phyloP scores from a whole-genome alignment of 2,113 vertebrate genomes.

The Sisor rabdophorus region DNA sequence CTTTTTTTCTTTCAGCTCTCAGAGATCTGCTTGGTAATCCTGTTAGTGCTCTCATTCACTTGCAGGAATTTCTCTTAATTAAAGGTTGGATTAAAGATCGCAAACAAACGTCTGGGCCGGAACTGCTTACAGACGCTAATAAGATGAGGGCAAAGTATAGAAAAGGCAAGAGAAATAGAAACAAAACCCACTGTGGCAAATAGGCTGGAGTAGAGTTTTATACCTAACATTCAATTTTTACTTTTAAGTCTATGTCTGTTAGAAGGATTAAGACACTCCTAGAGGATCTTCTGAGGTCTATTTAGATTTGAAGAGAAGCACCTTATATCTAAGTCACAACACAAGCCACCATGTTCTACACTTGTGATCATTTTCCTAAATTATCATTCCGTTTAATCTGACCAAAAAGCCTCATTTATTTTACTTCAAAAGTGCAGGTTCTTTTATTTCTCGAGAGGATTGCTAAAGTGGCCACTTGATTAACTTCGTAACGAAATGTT shows the following conservation, averaged over 20 bases:
- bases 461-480: too few relatives aligned
- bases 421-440: too few relatives aligned
- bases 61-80: conserved; percentile 54
- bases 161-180: neutral
- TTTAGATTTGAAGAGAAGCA: neutral
- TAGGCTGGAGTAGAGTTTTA: neutral
- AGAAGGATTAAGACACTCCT: neutral
- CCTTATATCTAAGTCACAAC: neutral
- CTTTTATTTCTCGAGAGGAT: too few relatives aligned
- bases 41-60: conserved; percentile 45
- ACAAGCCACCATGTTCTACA: neutral
- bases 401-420: too few relatives aligned
- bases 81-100: conserved; percentile 40
- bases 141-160: neutral
- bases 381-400: too few relatives aligned
- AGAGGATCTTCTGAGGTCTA: neutral
- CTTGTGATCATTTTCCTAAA: too few relatives aligned
- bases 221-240: neutral
- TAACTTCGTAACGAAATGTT: neutral
- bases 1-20: conserved; percentile 35
- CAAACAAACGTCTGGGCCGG: neutral
- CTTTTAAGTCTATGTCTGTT: neutral
- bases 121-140: neutral
- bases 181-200: neutral
- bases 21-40: conserved; percentile 48